phyloP scores from a whole-genome alignment of 2,888 invertebrate genomes.

The Lycocerus yunnanus region DNA sequence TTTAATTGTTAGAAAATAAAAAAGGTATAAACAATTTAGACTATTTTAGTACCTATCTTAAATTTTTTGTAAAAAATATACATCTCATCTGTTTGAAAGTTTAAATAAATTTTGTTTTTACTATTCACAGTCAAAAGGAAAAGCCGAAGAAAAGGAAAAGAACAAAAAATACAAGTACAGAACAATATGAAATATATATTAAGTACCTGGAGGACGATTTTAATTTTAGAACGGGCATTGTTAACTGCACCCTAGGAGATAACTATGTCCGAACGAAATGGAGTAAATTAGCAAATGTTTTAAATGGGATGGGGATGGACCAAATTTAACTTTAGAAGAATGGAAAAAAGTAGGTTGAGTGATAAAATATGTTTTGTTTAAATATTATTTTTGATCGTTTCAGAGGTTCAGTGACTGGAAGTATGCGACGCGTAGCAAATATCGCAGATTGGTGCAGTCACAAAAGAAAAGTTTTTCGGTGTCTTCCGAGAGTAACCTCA shows the following conservation, averaged over 20 bases:
- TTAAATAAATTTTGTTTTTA: background rate
- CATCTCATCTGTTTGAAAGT: background rate
- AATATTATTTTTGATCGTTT: background rate
- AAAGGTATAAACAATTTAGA: too few species aligned
- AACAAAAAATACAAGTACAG: background rate
- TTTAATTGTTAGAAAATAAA: too few species aligned
- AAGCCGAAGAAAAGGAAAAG: background rate
- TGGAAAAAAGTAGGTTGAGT: background rate
- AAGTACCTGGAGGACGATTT: background rate
- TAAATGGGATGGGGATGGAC: background rate
- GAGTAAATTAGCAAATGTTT: background rate
- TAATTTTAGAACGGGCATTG: background rate
- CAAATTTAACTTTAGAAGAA: background rate
- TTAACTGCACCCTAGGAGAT: background rate
- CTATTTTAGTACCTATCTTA: too few species aligned
- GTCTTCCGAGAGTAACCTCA: background rate
- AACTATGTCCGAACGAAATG: background rate
- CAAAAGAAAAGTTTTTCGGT: background rate
- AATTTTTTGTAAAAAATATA: too few species aligned
- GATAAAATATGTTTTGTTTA: background rate
- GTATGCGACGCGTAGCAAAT: background rate
- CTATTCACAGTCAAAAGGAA: background rate
- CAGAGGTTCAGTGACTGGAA: background rate
- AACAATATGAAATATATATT: background rate
- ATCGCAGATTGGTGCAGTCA: background rate